Percentiles rank a stretch among this genome's conserved stretches.
phyloP scores from a whole-genome alignment of 2,888 invertebrate genomes.

The Thymelicus sylvestris region DNA sequence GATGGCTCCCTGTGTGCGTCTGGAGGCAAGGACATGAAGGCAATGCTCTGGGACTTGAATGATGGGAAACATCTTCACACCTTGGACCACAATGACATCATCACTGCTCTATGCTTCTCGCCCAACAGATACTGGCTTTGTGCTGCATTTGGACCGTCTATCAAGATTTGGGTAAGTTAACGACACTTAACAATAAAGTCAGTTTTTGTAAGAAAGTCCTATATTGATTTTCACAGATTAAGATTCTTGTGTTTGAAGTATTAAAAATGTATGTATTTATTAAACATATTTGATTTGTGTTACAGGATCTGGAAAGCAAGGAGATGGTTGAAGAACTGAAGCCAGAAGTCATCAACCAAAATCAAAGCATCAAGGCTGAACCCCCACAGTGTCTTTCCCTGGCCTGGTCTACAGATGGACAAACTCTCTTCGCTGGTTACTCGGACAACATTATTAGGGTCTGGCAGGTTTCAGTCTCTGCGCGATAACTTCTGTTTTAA shows the following conservation, averaged over 20 bases:
- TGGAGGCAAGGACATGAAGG: slow-evolving; percentile 99
- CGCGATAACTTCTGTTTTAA: slow-evolving; percentile 84
- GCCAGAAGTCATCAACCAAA: slow-evolving; percentile 94
- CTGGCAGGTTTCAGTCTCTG: slow-evolving; percentile 97
- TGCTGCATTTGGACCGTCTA: slow-evolving; percentile 98
- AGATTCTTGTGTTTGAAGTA: background rate
- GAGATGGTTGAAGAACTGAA: slow-evolving; percentile 99
- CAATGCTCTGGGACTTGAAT: slow-evolving; percentile 99
- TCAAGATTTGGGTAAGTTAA: slow-evolving; percentile 96
- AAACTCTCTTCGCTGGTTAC: slow-evolving; percentile 99
- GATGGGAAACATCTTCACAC: slow-evolving; percentile 99
- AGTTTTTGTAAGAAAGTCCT: no score
- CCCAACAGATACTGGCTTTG: slow-evolving; percentile 99
- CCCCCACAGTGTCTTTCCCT: slow-evolving; percentile 98
- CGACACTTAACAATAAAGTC: no score
- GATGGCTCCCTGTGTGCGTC: slow-evolving; percentile 99
- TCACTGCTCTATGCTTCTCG: slow-evolving; percentile 99
- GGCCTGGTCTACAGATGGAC: slow-evolving; percentile 99
- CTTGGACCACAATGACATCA: slow-evolving; percentile 98
- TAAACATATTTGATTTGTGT: slow-evolving; percentile 31
- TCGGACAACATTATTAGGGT: slow-evolving; percentile 99
- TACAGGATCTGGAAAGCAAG: slow-evolving; percentile 98
- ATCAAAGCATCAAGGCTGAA: slow-evolving; percentile 92
- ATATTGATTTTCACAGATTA: no score
- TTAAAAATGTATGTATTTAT: background rate